Evolutionary conservation across 2,113 vertebrate genomes (phyloP), one percentile per base, ranked within the genome.

Genomic region (Tapirus terrestris): DNA sequence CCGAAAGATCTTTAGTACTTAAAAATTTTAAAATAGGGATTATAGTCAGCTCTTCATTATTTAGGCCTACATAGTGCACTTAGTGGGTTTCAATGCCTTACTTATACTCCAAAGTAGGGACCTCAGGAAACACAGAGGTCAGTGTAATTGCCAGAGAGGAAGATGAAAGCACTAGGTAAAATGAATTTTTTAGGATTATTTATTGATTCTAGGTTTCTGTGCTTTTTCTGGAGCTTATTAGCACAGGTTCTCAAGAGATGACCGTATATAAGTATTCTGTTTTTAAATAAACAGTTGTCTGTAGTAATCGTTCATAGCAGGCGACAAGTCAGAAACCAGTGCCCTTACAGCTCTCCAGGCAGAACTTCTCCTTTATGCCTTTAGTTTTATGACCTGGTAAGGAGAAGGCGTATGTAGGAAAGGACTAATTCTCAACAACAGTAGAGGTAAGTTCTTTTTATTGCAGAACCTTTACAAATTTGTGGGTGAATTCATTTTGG

Each of bases 371-470:
- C 92, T 93, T 96, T 48, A 87, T 43, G 75, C 92, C 89, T 91
- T 98, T 89, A 68, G 94, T 60, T 96, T 98, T 97, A 67, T 91
- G 93, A 81, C 61, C 80, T 27, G 14, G 60, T 53, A n/a, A 56
- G 67, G n/a, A 39, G 31, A 73, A 98, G 81, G 91, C 87, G 92
- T 87, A 85, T 73, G 68, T 45, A 96, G 89, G 91, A 76, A 95
- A 93, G 33, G 51, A 33, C 53, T 91, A 39, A 85, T 92, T 91
- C 79, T 97, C 51, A 75, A 33, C 61, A 86, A 29, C 53, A 91
- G 93, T 80, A 93, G 84, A 98, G 97, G 94, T 75, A 61, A 89
- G 80, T 81, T 87, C 51, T 86, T 60, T 20, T 20, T 61, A 43
- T 80, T 97, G 75, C 72, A 79, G 96, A 97, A 56, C 39, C 11